Evolutionary conservation across 2,113 vertebrate species (phyloP), one percentile per base, ranked within the genome.

Genomic region (Calonectris borealis): DNA sequence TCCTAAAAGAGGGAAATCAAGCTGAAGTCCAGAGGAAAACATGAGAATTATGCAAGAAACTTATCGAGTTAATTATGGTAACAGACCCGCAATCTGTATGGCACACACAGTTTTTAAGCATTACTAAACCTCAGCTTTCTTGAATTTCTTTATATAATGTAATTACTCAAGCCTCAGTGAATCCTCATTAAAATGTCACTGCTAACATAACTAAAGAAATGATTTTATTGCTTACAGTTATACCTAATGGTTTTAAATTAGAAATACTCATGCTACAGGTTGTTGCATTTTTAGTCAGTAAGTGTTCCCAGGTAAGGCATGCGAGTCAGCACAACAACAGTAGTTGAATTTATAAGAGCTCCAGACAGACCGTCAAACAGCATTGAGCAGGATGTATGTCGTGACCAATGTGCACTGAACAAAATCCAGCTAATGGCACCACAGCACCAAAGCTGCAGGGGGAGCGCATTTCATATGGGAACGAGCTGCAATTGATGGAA

Each of bases 381-480:
- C 29, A 79, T 36, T 71, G 87, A 95, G 91, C 70, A 84, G 87
- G 80, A 87, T 46, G 68, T 18, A 34, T 73, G 96, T 79, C 86
- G 86, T 73, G 71, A 96, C 68, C 90, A 49, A 6, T 1, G 62
- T 21, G 82, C 83, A 49, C 76, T 34, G 83, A 93, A 75, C n/a
- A 91, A 87, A 97, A 96, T 64, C 70, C 61, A 18, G 94, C 94
- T 97, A 96, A 98, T 93, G 97, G 97, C 98, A 97, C 97, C 97
- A 80, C 40, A 40, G 40, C 40, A 40, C 40, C 40, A 90, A 78
- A 93, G 91, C 96, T 40, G 78, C 91, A 65, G 66, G 51, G 25
- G 49, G 95, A 82, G 42, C 0, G 6, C 8, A 13, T 42, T 93
- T 77, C 18, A 0, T 70, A 62, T 17, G 84, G 87, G 86, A 97